phyloP scores from a whole-genome alignment of 2,113 vertebrate genomes.

The Syngnathus floridae region DNA sequence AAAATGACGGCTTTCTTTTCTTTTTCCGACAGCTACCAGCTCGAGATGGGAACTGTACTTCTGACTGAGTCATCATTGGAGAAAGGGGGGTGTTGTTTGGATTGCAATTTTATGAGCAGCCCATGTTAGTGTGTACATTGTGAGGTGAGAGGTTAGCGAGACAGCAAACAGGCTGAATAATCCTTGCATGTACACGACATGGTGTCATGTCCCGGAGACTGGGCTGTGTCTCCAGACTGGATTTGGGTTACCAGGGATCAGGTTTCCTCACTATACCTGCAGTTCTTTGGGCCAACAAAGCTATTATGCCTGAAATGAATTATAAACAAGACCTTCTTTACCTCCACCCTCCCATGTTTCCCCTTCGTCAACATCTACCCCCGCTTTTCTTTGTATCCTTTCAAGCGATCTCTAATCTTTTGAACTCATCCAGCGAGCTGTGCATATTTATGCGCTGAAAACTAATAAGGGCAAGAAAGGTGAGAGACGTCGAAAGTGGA shows the following conservation, averaged over 20 bases:
- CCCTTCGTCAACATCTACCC: conserved; percentile 19
- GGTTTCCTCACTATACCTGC: conserved; percentile 49
- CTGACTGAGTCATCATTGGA: conserved; percentile 16
- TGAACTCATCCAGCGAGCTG: neutral
- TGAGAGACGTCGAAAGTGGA: neutral
- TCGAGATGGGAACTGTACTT: conserved; percentile 11
- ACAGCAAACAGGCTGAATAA: conserved; percentile 31
- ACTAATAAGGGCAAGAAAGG: neutral
- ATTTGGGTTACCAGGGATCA: conserved; percentile 62
- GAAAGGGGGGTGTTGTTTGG: conserved; percentile 7
- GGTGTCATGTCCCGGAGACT: conserved; percentile 50
- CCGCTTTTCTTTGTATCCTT: neutral
- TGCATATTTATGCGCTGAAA: neutral
- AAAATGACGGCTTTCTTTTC: conserved; percentile 28
- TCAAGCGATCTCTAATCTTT: neutral
- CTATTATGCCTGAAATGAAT: conserved; percentile 64
- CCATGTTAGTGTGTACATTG: conserved; percentile 13
- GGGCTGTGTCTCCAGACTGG: conserved; percentile 43
- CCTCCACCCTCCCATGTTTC: conserved; percentile 22
- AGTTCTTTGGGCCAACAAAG: conserved; percentile 52
- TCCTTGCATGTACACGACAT: conserved; percentile 30
- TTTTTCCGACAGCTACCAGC: conserved; percentile 15
- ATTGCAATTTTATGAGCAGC: conserved; percentile 15
- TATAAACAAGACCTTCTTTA: conserved; percentile 54
- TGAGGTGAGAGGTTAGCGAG: conserved; percentile 13